Base-by-base conservation (phyloP, 2,113 vertebrate genomes). In the Calyptomena viridis region DNA sequence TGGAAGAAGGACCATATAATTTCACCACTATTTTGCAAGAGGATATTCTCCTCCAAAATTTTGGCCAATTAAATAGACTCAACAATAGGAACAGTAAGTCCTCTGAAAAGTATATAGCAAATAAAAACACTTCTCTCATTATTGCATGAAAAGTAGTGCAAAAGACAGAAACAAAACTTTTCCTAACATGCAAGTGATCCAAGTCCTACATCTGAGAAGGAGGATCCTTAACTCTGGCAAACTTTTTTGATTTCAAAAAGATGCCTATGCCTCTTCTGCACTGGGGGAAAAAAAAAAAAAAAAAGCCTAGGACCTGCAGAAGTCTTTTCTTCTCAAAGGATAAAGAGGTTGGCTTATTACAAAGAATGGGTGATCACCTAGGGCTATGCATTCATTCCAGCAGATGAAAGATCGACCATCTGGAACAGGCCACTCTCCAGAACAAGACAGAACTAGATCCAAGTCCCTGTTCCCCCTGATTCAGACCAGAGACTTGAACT, bases 401-500 rank as follows among this genome's bases (percentile, higher is more conserved):
- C 42, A 92, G 79, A 95, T 84, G 76, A 96, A 94, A 92, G 63
- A 90, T 55, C 0, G 0, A 66, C 47, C 2, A 4, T 87, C 42
- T 87, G 86, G 72, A 87, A 71, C 11, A 87, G 81, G 84, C 64
- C 66, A 58, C 72, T 71, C n/a, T 60, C 22, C 78, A 75, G 89
- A 78, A 91, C 78, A 64, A 66, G 87, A 95, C 40, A 89, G 71
- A 93, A 95, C 87, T 78, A 87, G 81, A 87, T 68, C 78, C 46
- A 39, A 84, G 66, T 84, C 40, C 55, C 35, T 81, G 52, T 60
- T 93, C 42, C 39, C 60, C 30, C 35, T 50, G 22, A 68, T 75
- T 89, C 73, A 89, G 91, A 87, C 68, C 49, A 68, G 58, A 78
- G 58, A 75, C 62, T 82, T 93, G 89, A 95, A 95, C 93, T 96